phyloP scores from a whole-genome alignment of 2,797 vertebrate species.

The Cephalopachus bancanus region DNA sequence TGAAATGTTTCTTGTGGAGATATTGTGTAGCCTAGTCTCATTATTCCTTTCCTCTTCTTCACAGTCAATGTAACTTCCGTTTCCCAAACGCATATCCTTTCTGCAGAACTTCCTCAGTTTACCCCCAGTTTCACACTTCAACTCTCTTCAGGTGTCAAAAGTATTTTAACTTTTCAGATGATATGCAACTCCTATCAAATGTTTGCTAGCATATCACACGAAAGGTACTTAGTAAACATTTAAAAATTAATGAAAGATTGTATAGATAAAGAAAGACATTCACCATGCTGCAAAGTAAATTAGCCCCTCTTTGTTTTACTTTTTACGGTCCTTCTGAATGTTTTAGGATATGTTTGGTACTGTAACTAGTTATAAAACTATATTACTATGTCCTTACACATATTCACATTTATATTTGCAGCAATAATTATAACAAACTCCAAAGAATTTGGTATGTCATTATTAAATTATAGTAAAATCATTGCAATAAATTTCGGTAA shows the following conservation, averaged over 20 bases:
- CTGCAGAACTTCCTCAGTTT: neutral
- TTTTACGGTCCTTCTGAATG: neutral
- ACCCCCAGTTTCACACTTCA: neutral
- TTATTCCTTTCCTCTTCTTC: neutral
- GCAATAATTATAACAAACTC: neutral
- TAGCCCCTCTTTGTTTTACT: neutral
- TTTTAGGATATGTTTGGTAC: neutral
- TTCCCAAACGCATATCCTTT: neutral
- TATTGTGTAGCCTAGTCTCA: neutral
- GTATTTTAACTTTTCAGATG: neutral
- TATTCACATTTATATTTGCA: neutral
- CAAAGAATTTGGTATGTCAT: neutral
- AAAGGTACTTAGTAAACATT: neutral
- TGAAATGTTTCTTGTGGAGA: neutral
- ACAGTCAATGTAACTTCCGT: neutral
- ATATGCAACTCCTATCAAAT: neutral
- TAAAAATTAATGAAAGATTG: neutral
- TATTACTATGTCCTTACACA: neutral
- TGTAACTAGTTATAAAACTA: neutral
- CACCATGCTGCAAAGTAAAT: neutral
- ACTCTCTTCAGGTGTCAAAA: neutral
- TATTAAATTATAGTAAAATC: constrained; percentile 17
- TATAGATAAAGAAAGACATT: neutral
- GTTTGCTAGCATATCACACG: neutral
- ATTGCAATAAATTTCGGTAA: neutral